Conservation (phyloP, 2,888 invertebrate species). For the Ctena decussata region DNA sequence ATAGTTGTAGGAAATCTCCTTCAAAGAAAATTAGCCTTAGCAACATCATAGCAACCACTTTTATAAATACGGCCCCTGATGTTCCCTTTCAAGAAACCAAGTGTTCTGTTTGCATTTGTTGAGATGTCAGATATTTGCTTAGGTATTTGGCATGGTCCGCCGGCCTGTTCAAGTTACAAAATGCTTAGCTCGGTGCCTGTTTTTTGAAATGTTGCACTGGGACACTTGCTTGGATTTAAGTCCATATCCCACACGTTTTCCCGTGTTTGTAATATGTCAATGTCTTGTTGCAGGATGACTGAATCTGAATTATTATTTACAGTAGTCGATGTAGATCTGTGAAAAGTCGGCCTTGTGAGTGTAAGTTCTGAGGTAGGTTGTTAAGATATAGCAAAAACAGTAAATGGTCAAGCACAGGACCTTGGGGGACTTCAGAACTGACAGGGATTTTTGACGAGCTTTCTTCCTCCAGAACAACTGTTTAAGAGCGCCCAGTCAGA, state of each 20-base stretch:
- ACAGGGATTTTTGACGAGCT: neutral
- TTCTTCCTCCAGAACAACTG: neutral
- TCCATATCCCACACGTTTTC: no score
- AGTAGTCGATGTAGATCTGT: neutral
- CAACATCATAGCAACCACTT: no score
- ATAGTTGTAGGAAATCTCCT: no score
- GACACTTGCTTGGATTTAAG: no score
- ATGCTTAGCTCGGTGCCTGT: neutral
- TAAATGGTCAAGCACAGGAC: neutral
- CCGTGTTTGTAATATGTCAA: neutral
- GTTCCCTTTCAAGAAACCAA: neutral
- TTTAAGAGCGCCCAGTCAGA: neutral
- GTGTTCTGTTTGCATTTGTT: constrained; percentile 29
- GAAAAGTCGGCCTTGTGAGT: neutral
- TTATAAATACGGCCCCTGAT: no score
- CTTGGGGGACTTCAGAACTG: neutral
- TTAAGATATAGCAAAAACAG: neutral
- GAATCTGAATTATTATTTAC: neutral
- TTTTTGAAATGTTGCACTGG: neutral
- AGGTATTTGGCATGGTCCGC: constrained; percentile 29
- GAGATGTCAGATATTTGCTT: neutral
- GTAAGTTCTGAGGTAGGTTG: neutral
- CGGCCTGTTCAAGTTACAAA: constrained; percentile 9
- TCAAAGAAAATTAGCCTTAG: no score
- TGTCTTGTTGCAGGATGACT: neutral